These are phyloP conservation scores for Cartodere bifasciata DNA, from an alignment of 2,888 invertebrate species.

Conservation along the genomic window DNA sequence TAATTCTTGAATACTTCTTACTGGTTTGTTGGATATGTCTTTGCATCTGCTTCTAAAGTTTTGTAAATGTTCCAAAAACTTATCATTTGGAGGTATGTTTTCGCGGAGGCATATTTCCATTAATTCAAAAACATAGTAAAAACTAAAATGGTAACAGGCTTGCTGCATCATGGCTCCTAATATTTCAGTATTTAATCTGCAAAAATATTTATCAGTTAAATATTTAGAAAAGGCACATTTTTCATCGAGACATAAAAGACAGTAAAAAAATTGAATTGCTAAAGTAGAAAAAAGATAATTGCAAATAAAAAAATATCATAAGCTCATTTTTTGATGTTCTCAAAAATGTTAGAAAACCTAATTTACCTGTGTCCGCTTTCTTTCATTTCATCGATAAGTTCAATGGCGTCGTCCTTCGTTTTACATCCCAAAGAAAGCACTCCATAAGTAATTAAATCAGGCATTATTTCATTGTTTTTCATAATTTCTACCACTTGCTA, in stretches of 20 bases:
- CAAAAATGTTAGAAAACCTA: background rate
- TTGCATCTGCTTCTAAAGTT: constrained; percentile 46
- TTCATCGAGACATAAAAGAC: constrained; percentile 5
- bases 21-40: constrained; percentile 36
- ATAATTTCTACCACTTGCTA: constrained; percentile 47
- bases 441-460: constrained; percentile 77
- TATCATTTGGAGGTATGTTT: constrained; percentile 47
- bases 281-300: too few species aligned
- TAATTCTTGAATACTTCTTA: background rate
- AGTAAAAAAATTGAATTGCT: constrained; percentile 3
- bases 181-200: constrained; percentile 60
- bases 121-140: constrained; percentile 54
- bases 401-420: constrained; percentile 46
- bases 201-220: constrained; percentile 4
- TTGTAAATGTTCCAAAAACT: constrained; percentile 50
- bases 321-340: background rate
- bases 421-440: constrained; percentile 69
- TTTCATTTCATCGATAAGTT: constrained; percentile 59
- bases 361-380: constrained; percentile 48
- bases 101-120: constrained; percentile 51
- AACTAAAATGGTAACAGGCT: constrained; percentile 46
- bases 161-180: constrained; percentile 59
- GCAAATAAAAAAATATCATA: too few species aligned
- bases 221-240: constrained; percentile 2
- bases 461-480: constrained; percentile 40